These are phyloP conservation scores for Indri indri DNA, from an alignment of 2,113 vertebrate genomes.

Conservation along the genomic window DNA sequence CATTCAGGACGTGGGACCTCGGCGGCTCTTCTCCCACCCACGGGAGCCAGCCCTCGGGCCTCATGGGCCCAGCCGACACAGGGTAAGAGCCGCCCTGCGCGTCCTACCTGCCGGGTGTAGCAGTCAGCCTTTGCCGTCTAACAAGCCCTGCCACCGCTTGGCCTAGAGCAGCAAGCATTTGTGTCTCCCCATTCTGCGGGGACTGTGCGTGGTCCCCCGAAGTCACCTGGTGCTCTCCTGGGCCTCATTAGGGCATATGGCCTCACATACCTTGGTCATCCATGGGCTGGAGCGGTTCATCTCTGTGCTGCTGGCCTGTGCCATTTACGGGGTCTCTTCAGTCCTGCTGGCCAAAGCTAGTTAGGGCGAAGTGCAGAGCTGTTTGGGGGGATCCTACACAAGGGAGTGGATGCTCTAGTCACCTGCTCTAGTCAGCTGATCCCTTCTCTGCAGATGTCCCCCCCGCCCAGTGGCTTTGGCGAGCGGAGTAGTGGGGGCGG, in stretches of 20 bases:
- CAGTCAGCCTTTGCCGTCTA: neutral
- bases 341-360: neutral
- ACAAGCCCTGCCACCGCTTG: neutral
- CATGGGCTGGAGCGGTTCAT: neutral
- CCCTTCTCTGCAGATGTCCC: constrained; percentile 72
- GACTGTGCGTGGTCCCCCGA: neutral
- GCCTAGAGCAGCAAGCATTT: neutral
- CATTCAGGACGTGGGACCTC: constrained; percentile 85
- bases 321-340: neutral
- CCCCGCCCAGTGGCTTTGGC: constrained; percentile 79
- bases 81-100: constrained; percentile 67
- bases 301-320: no score
- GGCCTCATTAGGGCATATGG: neutral
- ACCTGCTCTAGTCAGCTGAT: neutral
- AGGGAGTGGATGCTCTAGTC: neutral
- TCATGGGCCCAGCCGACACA: constrained; percentile 85
- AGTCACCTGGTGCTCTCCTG: neutral
- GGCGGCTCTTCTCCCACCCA: constrained; percentile 87
- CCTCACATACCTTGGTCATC: neutral
- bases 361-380: neutral
- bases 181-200: neutral
- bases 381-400: neutral
- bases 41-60: constrained; percentile 83
- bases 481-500: constrained; percentile 79
- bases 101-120: neutral